Evolutionary conservation across 2,888 invertebrate species (phyloP).

Genomic region (Abrostola triplasia): DNA sequence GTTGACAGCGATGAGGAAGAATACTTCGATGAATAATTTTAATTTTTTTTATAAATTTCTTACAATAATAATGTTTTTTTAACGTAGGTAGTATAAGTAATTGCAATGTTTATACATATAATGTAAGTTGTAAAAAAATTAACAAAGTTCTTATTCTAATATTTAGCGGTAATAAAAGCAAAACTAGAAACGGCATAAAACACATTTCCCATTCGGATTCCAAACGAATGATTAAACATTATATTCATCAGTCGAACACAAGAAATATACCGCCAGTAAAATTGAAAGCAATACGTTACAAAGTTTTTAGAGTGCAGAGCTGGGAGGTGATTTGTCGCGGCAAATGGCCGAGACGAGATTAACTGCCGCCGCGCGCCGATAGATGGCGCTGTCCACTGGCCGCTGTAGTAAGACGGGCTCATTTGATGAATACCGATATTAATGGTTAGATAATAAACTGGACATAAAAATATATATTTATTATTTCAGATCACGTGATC

Average conservation of each 20-base stretch:
- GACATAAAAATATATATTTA: not conserved
- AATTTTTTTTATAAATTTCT: no score
- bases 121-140: no score
- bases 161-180: not conserved
- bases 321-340: conserved; percentile 54
- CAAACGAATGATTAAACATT: conserved; percentile 13
- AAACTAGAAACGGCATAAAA: not conserved
- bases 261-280: conserved; percentile 44
- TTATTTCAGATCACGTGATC: not conserved
- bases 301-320: conserved; percentile 50
- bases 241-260: conserved; percentile 32
- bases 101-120: no score
- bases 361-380: conserved; percentile 45
- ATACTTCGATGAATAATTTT: no score
- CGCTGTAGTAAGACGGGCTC: conserved; percentile 28
- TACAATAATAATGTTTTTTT: no score
- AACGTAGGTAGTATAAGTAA: no score
- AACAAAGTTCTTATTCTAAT: no score
- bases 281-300: conserved; percentile 57
- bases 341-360: conserved; percentile 57
- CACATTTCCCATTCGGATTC: not conserved
- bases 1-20: no score
- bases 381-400: conserved; percentile 46
- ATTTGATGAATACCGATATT: conserved; percentile 26
- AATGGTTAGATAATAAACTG: no score